Conservation (phyloP, 2,888 invertebrate species). For the Ophonus ardosiacus region DNA sequence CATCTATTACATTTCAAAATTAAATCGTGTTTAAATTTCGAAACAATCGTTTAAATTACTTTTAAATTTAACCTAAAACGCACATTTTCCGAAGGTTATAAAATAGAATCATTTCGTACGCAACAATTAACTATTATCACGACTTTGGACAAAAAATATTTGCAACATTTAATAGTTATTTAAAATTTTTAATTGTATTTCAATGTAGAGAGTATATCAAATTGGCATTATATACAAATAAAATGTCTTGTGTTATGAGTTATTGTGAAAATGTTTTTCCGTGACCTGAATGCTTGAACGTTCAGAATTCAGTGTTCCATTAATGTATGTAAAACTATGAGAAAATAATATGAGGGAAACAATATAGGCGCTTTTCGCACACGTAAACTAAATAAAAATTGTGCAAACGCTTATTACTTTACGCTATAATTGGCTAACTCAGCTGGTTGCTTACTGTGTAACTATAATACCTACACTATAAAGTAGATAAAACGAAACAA, state of each 20-base stretch:
- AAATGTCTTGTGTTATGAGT: neutral
- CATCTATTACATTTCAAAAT: neutral
- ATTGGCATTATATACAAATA: neutral
- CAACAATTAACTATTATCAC: neutral
- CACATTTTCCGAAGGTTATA: neutral
- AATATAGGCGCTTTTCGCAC: slow-evolving; percentile 33
- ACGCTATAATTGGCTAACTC: slow-evolving; percentile 3
- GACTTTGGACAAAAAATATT: neutral
- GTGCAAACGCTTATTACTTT: slow-evolving; percentile 47
- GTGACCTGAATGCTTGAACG: slow-evolving; percentile 24
- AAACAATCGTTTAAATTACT: neutral
- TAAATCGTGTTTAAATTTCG: neutral
- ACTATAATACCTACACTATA: neutral
- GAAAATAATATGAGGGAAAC: neutral
- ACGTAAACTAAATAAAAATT: slow-evolving; percentile 46
- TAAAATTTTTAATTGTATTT: too few relatives aligned
- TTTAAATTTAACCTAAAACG: neutral
- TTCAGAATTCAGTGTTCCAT: slow-evolving; percentile 2
- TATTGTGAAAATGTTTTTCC: slow-evolving; percentile 26
- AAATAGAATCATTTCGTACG: neutral
- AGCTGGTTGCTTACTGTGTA: neutral
- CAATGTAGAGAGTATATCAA: neutral
- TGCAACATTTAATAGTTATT: neutral
- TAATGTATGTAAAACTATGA: slow-evolving; percentile 49
- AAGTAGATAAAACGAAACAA: neutral